These are phyloP conservation scores for Actinia tenebrosa DNA, from an alignment of 64 coral and sea anemone species.

Conservation along the genomic window DNA sequence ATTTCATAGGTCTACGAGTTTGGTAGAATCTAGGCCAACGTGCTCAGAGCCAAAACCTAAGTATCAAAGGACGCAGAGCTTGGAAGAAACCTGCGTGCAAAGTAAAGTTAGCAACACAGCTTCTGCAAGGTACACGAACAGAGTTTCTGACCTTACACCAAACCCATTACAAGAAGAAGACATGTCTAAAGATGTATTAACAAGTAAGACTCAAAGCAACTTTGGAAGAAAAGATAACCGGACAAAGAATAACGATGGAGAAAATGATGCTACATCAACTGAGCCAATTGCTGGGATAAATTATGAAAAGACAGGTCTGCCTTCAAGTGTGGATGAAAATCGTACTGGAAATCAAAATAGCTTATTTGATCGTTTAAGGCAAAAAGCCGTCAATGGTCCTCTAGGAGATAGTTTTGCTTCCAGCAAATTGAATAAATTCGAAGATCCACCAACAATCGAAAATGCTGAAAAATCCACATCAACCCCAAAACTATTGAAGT, in stretches of 20 bases:
- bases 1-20: neutral
- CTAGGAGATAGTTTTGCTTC: neutral
- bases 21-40: neutral
- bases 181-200: neutral
- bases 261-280: too few relatives aligned
- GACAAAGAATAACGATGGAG: too few relatives aligned
- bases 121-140: neutral
- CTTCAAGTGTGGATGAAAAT: neutral
- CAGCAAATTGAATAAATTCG: neutral
- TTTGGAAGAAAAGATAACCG: neutral
- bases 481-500: neutral
- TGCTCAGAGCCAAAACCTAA: neutral
- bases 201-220: neutral
- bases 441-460: neutral
- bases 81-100: neutral
- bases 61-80: slow-evolving; percentile 1
- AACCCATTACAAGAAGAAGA: neutral
- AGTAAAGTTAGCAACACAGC: neutral
- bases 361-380: neutral
- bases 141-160: neutral
- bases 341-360: neutral
- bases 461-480: neutral
- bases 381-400: neutral
- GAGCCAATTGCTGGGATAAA: too few relatives aligned
- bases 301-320: neutral